These are phyloP conservation scores for Noctuana brunneofusca DNA, from an alignment of 2,888 invertebrate species.

Conservation along the genomic window DNA sequence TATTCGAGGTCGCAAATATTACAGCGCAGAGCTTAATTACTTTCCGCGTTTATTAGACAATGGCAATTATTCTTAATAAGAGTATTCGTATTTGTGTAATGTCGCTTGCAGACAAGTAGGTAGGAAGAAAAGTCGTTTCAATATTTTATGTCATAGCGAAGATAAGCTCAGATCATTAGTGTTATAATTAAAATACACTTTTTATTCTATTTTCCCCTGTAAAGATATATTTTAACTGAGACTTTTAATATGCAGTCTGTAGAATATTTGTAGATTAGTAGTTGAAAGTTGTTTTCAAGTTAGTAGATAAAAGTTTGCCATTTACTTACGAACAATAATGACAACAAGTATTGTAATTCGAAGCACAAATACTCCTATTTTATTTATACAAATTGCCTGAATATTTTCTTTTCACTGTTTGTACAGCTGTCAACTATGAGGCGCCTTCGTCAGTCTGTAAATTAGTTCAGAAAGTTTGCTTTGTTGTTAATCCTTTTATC, in stretches of 20 bases:
- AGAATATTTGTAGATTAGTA: no score
- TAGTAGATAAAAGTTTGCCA: no score
- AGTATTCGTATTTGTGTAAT: not conserved
- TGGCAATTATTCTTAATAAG: constrained; percentile 21
- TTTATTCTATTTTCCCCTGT: no score
- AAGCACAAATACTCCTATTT: not conserved
- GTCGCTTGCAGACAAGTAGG: not conserved
- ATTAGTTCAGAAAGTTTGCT: not conserved
- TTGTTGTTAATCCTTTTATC: not conserved
- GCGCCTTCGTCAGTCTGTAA: not conserved
- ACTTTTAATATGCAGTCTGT: no score
- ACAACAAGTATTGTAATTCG: no score
- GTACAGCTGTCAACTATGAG: not conserved
- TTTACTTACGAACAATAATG: no score
- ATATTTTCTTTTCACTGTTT: not conserved
- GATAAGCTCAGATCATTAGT: not conserved
- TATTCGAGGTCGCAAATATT: constrained; percentile 23
- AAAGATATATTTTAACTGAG: no score
- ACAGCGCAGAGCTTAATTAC: constrained; percentile 18
- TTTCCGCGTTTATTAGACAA: constrained; percentile 23
- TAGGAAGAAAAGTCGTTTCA: not conserved
- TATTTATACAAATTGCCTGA: not conserved
- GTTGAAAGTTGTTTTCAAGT: no score
- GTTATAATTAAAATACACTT: not conserved
- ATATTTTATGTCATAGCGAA: not conserved